phyloP scores from a whole-genome alignment of 92 coral and sea anemone genomes.

The Parazoanthus atlanticus region DNA sequence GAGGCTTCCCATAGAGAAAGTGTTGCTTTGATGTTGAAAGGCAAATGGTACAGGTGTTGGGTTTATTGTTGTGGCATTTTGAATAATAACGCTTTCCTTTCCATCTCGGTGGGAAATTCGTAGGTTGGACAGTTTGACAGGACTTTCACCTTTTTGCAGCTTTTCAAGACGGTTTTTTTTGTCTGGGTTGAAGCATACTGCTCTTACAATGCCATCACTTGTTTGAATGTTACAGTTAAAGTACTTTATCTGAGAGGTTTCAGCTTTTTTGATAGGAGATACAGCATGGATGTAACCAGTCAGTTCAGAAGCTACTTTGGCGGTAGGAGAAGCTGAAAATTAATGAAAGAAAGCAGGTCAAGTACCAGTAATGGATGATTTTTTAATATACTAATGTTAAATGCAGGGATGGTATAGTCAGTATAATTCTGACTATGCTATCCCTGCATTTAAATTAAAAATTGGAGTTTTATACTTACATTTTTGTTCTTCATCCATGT shows the following conservation, averaged over 20 bases:
- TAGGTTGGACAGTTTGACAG: constrained; percentile 43
- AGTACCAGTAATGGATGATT: neutral
- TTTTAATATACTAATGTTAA: neutral
- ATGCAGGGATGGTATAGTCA: neutral
- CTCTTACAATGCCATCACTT: constrained; percentile 25
- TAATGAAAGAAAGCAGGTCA: neutral
- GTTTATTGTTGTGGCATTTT: constrained; percentile 28
- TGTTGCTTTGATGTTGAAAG: constrained; percentile 16
- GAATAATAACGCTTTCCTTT: constrained; percentile 50
- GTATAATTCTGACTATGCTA: neutral
- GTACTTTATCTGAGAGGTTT: constrained; percentile 44
- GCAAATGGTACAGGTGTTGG: constrained; percentile 16
- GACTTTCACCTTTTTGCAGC: constrained; percentile 35
- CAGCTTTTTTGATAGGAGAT: constrained; percentile 50
- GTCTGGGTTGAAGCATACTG: constrained; percentile 49
- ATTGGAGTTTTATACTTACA: neutral
- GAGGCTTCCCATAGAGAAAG: constrained; percentile 41
- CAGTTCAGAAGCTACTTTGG: constrained; percentile 3
- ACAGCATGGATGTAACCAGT: constrained; percentile 51
- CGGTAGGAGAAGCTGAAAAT: constrained; percentile 2
- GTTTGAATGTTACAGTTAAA: constrained; percentile 57
- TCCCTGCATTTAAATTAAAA: neutral
- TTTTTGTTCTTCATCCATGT: neutral
- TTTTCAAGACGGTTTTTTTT: constrained; percentile 36
- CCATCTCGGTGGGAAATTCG: constrained; percentile 42